Evolutionary conservation across 2,797 vertebrate genomes (phyloP).

Genomic region (Leptatherina wallacei): DNA sequence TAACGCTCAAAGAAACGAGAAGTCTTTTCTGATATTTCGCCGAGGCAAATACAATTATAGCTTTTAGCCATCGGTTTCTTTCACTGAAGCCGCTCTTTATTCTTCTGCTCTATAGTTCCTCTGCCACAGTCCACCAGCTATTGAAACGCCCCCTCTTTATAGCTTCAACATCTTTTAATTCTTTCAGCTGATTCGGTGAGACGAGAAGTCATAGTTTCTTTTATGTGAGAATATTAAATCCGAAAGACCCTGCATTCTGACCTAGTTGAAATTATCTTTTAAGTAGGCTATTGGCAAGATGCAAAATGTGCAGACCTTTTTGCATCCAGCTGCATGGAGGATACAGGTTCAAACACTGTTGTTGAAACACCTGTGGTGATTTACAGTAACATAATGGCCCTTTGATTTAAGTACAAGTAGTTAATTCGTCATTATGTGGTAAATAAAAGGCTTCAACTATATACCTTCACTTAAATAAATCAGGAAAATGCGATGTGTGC

Average conservation of each 20-base stretch:
- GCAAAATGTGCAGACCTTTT: background rate
- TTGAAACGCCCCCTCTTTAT: conserved; percentile 80
- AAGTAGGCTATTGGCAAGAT: background rate
- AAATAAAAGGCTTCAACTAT: conserved; percentile 70
- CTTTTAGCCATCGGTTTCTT: conserved; percentile 85
- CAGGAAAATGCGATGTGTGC: conserved; percentile 71
- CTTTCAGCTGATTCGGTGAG: conserved; percentile 71
- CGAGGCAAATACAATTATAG: conserved; percentile 98
- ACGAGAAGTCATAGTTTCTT: conserved; percentile 43
- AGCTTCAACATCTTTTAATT: conserved; percentile 83
- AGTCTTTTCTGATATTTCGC: conserved; percentile 96
- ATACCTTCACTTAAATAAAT: conserved; percentile 84
- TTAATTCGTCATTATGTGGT: conserved; percentile 76
- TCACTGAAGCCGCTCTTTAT: conserved; percentile 88
- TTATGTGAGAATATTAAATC: conserved; percentile 35
- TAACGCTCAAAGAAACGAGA: conserved; percentile 95
- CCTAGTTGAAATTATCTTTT: too few relatives aligned
- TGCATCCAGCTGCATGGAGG: background rate
- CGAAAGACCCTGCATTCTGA: background rate
- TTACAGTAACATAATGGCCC: conserved; percentile 80
- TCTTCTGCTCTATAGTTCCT: conserved; percentile 78
- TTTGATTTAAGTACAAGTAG: conserved; percentile 63
- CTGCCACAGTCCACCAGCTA: conserved; percentile 77
- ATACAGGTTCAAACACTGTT: conserved; percentile 10
- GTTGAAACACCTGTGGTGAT: conserved; percentile 60